These are phyloP conservation scores for Periophthalmus magnuspinnatus DNA, from an alignment of 2,797 vertebrate species.

Conservation along the genomic window DNA sequence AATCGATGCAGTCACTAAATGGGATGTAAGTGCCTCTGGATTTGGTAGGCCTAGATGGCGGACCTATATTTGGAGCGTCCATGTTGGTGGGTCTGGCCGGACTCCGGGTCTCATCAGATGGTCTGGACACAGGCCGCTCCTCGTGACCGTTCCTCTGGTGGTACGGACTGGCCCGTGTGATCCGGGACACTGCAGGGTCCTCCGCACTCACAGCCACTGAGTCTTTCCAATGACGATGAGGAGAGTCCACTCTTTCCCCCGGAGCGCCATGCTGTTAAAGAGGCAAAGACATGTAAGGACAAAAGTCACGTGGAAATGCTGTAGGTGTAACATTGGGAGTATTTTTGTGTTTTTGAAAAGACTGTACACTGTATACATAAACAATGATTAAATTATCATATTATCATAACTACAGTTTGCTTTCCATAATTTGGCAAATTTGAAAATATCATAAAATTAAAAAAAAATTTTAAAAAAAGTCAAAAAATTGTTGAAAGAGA, in stretches of 20 bases:
- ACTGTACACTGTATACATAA: too few relatives aligned
- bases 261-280: constrained; percentile 74
- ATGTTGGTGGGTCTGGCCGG: constrained; percentile 75
- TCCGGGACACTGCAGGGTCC: constrained; percentile 74
- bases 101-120: constrained; percentile 69
- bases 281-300: constrained; percentile 3
- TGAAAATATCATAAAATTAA: background rate
- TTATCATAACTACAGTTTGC: background rate
- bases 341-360: too few relatives aligned
- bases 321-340: background rate
- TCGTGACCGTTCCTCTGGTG: constrained; percentile 70
- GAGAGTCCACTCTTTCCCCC: constrained; percentile 69
- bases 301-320: background rate
- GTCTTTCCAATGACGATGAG: constrained; percentile 79
- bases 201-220: constrained; percentile 72
- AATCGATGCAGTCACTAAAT: constrained; percentile 86
- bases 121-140: constrained; percentile 62
- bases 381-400: background rate
- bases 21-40: constrained; percentile 85
- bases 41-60: constrained; percentile 83
- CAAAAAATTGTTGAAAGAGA: too few relatives aligned
- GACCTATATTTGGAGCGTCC: constrained; percentile 92
- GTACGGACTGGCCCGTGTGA: constrained; percentile 68
- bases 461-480: too few relatives aligned
- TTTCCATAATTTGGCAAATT: background rate